These are phyloP conservation scores for Musca vetustissima DNA, from an alignment of 1,140 invertebrate species.

Conservation along the genomic window DNA sequence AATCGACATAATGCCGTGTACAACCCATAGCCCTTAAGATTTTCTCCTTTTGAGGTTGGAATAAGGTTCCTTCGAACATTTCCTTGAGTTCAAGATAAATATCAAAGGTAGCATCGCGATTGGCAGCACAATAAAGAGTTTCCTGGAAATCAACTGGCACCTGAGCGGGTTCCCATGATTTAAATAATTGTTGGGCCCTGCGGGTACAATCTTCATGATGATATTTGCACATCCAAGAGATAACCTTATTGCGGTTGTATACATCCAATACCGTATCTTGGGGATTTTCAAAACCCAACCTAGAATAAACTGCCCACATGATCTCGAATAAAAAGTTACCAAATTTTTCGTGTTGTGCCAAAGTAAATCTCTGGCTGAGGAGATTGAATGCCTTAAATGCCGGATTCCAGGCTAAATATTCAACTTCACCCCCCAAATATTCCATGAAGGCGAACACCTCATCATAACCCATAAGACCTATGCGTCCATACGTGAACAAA, in stretches of 20 bases:
- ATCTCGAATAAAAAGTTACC: conserved; percentile 34
- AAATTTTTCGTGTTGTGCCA: conserved; percentile 35
- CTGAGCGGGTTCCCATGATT: conserved; percentile 9
- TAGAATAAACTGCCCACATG: conserved; percentile 28
- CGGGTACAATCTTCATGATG: conserved; percentile 54
- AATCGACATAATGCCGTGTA: conserved; percentile 25
- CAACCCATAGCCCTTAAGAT: conserved; percentile 41
- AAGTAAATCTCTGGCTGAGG: conserved; percentile 33
- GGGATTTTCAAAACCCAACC: conserved; percentile 33
- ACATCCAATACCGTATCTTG: conserved; percentile 40
- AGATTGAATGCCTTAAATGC: conserved; percentile 42
- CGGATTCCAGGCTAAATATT: conserved; percentile 62
- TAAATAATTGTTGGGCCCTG: conserved; percentile 31
- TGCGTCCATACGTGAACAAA: conserved; percentile 66
- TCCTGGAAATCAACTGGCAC: conserved; percentile 60
- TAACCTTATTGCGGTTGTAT: conserved; percentile 47
- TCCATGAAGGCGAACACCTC: conserved; percentile 57
- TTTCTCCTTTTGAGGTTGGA: conserved; percentile 30
- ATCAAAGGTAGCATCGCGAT: conserved; percentile 49
- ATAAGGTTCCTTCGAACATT: conserved; percentile 25
- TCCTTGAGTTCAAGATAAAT: conserved; percentile 35
- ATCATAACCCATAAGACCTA: conserved; percentile 58
- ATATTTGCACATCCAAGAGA: conserved; percentile 59
- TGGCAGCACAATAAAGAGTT: conserved; percentile 61
- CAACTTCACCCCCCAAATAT: conserved; percentile 59